Evolutionary conservation across 2,113 vertebrate genomes (phyloP).

Genomic region (Ceyx cyanopectus): DNA sequence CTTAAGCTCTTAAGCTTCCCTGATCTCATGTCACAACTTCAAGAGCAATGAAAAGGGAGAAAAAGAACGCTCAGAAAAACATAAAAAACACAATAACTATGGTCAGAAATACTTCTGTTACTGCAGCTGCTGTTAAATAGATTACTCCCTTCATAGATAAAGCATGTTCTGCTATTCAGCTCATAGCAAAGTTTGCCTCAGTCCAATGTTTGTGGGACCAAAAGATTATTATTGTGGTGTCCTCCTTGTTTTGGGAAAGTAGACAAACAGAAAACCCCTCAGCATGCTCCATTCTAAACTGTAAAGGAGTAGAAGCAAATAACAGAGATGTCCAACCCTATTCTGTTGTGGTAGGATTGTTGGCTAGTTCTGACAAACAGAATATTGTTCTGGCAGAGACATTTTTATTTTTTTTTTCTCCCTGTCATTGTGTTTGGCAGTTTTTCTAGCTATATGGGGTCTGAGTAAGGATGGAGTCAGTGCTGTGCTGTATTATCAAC

Average conservation of each 20-base stretch:
- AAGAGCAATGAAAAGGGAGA: slow-evolving; percentile 25
- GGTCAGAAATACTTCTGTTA: not conserved
- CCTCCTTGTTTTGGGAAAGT: not conserved
- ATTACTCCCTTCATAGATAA: not conserved
- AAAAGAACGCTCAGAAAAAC: not conserved
- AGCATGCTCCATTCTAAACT: not conserved
- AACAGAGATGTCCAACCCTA: not conserved
- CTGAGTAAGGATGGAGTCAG: too few species aligned
- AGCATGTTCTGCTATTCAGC: not conserved
- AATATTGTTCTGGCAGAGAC: not conserved
- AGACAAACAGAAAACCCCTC: not conserved
- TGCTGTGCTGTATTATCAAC: too few species aligned
- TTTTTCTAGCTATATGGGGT: too few species aligned
- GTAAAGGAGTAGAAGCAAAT: not conserved
- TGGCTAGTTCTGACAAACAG: not conserved
- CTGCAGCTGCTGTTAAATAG: not conserved
- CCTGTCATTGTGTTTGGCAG: not conserved
- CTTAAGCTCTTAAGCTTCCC: slow-evolving; percentile 57
- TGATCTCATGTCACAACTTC: slow-evolving; percentile 50
- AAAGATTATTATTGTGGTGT: not conserved
- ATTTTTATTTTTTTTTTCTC: not conserved
- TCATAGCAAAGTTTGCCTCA: not conserved
- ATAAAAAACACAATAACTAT: not conserved
- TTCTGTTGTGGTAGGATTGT: not conserved
- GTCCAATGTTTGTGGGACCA: not conserved